Evolutionary conservation across 2,888 invertebrate genomes (phyloP).

Genomic region (Drosophila subquinaria): DNA sequence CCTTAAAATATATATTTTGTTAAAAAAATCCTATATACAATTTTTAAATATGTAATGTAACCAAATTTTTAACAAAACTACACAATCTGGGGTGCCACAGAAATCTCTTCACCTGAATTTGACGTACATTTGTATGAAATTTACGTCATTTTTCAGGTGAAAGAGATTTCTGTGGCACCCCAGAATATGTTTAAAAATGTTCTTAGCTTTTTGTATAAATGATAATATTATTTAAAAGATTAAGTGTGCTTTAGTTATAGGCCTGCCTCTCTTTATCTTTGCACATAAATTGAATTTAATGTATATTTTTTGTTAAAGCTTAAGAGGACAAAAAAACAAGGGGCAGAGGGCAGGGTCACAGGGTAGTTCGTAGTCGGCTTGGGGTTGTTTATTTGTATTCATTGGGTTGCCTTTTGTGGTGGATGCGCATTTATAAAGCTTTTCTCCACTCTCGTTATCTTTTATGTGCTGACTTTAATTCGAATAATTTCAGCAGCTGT

Average conservation of each 20-base stretch:
- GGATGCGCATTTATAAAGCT: constrained; percentile 43
- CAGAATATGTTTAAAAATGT: not conserved
- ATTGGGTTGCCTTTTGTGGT: constrained; percentile 36
- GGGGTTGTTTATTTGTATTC: constrained; percentile 17
- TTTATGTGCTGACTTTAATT: constrained; percentile 14
- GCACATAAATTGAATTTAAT: not conserved
- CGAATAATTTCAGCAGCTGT: constrained; percentile 39
- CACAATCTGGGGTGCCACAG: no score
- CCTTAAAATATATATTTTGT: not conserved
- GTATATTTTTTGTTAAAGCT: constrained; percentile 10
- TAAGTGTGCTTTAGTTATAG: no score
- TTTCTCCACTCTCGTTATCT: constrained; percentile 13
- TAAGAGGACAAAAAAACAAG: not conserved
- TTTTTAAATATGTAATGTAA: not conserved
- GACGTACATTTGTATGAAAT: no score
- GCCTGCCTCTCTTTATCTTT: no score
- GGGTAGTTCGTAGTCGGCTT: constrained; percentile 23
- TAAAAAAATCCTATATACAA: not conserved
- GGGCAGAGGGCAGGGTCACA: not conserved
- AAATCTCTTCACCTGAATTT: no score
- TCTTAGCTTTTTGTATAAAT: not conserved
- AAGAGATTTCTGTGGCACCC: no score
- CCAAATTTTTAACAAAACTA: not conserved
- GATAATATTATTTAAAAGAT: not conserved
- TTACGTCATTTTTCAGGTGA: no score